A percentile compares a stretch with the other conserved stretches of the same genome.
Evolutionary conservation across 2,888 invertebrate genomes (phyloP).

Genomic region (Drosophila prostipennis): DNA sequence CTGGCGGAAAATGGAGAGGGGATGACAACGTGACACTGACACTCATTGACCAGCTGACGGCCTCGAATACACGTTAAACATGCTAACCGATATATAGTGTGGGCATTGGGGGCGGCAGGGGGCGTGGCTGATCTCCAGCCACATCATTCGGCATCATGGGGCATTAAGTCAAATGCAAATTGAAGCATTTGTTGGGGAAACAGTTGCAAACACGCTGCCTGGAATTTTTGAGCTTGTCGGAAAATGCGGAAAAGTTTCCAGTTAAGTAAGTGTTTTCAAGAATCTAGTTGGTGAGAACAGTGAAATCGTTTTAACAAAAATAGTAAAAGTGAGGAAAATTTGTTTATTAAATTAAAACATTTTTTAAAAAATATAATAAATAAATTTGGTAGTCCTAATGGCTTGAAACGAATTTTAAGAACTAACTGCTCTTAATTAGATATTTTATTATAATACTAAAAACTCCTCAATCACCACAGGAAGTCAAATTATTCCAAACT

Average conservation of each 20-base stretch:
- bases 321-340: too few relatives aligned
- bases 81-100: constrained; percentile 59
- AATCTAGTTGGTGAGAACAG: neutral
- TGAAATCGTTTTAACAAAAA: neutral
- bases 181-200: constrained; percentile 66
- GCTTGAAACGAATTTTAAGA: too few relatives aligned
- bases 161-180: constrained; percentile 62
- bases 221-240: neutral
- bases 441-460: too few relatives aligned
- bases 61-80: constrained; percentile 43
- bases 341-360: rapidly evolving
- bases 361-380: neutral
- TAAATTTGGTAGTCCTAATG: too few relatives aligned
- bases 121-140: constrained; percentile 24
- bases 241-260: constrained; percentile 1
- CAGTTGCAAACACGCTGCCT: constrained; percentile 30
- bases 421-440: too few relatives aligned
- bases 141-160: constrained; percentile 46
- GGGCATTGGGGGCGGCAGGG: neutral
- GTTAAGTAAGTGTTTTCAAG: too few relatives aligned
- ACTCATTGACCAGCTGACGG: constrained; percentile 70
- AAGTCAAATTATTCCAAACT: too few relatives aligned
- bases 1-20: constrained; percentile 4
- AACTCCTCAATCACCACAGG: too few relatives aligned
- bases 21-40: constrained; percentile 73